Percentiles rank a stretch among this genome's conserved stretches.
Evolutionary conservation across 2,797 vertebrate genomes (phyloP).

Genomic region (Phalloptychus januarius): DNA sequence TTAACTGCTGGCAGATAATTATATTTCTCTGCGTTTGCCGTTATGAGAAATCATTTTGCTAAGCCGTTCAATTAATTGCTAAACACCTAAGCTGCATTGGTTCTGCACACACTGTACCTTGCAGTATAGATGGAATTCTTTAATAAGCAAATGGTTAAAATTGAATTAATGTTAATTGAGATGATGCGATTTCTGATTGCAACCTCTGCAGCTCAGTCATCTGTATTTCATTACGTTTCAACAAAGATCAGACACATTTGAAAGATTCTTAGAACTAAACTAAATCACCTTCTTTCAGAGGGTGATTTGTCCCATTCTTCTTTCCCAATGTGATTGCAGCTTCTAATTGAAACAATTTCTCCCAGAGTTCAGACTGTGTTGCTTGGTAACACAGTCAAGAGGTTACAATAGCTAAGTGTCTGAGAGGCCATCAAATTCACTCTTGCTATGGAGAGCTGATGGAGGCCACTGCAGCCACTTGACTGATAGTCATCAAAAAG

Average conservation of each 20-base stretch:
- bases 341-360: not conserved
- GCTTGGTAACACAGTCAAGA: slow-evolving; percentile 29
- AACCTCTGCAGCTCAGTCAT: not conserved
- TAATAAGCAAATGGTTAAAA: not conserved
- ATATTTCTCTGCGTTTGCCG: not conserved
- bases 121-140: not conserved
- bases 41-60: not conserved
- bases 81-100: not conserved
- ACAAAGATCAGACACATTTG: not conserved
- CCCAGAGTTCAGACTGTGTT: slow-evolving; percentile 13
- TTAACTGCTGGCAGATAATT: not conserved
- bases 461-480: slow-evolving; percentile 33
- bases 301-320: not conserved
- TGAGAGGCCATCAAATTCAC: slow-evolving; percentile 1
- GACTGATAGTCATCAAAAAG: slow-evolving; percentile 22
- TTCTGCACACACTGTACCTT: not conserved
- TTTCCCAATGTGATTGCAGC: not conserved
- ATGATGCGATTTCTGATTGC: not conserved
- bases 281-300: not conserved
- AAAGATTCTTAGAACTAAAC: not conserved
- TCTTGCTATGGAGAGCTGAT: slow-evolving; percentile 18
- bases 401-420: slow-evolving; percentile 5
- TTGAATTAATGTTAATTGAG: not conserved
- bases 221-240: not conserved
- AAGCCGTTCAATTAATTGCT: not conserved